Percentiles rank a stretch among this genome's conserved stretches.
Conservation (phyloP, 2,888 invertebrate genomes). For the Apoda limacodes region DNA sequence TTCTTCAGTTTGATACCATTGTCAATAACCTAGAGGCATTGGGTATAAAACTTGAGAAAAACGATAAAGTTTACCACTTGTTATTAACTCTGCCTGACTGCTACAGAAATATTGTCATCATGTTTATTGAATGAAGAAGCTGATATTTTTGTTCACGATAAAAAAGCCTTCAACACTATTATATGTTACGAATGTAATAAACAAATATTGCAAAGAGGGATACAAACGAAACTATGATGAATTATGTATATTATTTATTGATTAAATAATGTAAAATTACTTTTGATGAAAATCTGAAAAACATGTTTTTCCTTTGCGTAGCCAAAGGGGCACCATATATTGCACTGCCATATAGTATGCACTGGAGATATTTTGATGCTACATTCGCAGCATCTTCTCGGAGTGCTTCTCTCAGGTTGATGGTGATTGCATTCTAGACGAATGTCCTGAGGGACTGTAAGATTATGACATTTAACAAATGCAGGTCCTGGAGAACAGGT, state of each 20-base stretch:
- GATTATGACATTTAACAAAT: conserved; percentile 13
- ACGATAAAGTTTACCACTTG: too few species aligned
- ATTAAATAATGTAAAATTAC: conserved; percentile 1
- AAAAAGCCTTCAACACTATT: too few species aligned
- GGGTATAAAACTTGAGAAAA: too few species aligned
- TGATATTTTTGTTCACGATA: too few species aligned
- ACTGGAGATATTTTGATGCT: conserved; percentile 15
- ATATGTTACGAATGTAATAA: too few species aligned
- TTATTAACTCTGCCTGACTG: too few species aligned
- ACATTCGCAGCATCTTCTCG: conserved; percentile 15
- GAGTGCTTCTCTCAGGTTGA: conserved; percentile 13
- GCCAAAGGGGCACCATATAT: conserved; percentile 9
- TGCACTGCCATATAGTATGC: conserved; percentile 10
- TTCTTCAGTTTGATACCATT: too few species aligned
- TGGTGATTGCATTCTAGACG: conserved; percentile 10
- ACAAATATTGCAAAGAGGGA: too few species aligned
- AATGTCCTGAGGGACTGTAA: conserved; percentile 11
- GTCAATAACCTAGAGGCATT: too few species aligned
- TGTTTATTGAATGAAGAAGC: too few species aligned
- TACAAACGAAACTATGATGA: conserved; percentile 6
- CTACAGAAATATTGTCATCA: too few species aligned
- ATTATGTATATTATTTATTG: conserved; percentile 6
- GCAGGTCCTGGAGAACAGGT: too few species aligned
- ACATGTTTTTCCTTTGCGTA: conserved; percentile 11
- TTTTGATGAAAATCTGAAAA: conserved; percentile 8